Evolutionary conservation across 2,888 invertebrate species (phyloP).

Genomic region (Erynnis tages): DNA sequence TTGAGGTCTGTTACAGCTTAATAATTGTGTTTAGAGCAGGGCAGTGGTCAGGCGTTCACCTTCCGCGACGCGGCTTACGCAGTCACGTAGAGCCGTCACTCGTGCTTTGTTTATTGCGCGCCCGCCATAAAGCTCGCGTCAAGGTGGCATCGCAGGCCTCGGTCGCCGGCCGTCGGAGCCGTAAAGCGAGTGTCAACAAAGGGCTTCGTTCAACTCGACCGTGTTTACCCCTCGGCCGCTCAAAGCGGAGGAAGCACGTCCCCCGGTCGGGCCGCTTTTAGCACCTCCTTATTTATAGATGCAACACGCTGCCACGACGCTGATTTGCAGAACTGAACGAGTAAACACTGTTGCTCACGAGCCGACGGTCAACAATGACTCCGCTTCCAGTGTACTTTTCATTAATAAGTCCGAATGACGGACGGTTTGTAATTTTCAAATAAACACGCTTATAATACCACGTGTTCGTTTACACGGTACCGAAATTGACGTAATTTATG

Average conservation of each 20-base stretch:
- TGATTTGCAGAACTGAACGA: constrained; percentile 72
- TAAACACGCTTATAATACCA: background rate
- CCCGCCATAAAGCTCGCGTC: constrained; percentile 53
- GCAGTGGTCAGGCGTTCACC: constrained; percentile 40
- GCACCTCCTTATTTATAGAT: constrained; percentile 80
- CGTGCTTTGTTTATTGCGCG: constrained; percentile 55
- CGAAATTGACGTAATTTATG: constrained; percentile 1
- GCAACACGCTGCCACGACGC: constrained; percentile 59
- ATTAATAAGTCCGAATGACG: background rate
- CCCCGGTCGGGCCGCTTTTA: constrained; percentile 77
- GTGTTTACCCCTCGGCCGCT: constrained; percentile 75
- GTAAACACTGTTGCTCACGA: constrained; percentile 65
- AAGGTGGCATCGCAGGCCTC: constrained; percentile 37
- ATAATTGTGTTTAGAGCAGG: no score
- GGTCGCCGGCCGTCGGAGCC: constrained; percentile 39
- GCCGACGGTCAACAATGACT: constrained; percentile 33
- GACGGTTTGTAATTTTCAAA: constrained; percentile 4
- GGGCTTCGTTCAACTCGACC: constrained; percentile 62
- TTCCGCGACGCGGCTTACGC: constrained; percentile 35
- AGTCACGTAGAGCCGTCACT: constrained; percentile 37
- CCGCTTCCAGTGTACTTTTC: constrained; percentile 5
- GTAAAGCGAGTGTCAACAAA: constrained; percentile 78
- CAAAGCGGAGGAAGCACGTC: constrained; percentile 78
- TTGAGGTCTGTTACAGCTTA: no score
- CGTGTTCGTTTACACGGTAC: background rate